Evolutionary conservation across 2,113 vertebrate species (phyloP).

Genomic region (Sprattus sprattus): DNA sequence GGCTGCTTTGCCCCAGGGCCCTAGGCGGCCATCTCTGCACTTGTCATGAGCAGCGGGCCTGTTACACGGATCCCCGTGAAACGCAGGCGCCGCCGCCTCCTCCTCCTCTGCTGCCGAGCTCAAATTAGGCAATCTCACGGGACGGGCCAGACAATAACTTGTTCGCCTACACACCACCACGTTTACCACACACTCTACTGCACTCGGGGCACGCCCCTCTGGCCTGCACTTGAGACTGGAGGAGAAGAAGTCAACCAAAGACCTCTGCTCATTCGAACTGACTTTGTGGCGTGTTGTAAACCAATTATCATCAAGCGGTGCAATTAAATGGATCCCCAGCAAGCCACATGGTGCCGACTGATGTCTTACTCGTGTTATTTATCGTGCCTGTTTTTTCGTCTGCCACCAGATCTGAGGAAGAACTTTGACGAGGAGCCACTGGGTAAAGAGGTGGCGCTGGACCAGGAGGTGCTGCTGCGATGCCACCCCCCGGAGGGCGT

Average conservation of each 20-base stretch:
- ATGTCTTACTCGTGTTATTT: neutral
- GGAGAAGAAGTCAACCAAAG: neutral
- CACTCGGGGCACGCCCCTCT: neutral
- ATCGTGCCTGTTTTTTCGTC: neutral
- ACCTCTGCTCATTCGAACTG: no score
- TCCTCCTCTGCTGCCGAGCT: neutral
- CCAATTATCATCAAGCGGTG: neutral
- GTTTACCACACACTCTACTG: neutral
- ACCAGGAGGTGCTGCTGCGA: slow-evolving; percentile 89
- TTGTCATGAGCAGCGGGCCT: slow-evolving; percentile 67
- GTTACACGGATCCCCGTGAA: slow-evolving; percentile 59
- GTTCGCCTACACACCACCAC: neutral
- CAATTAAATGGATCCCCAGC: neutral
- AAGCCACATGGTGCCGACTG: neutral
- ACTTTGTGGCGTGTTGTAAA: neutral
- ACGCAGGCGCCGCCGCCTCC: slow-evolving; percentile 52
- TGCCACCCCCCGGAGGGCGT: slow-evolving; percentile 95
- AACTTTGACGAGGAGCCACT: slow-evolving; percentile 95
- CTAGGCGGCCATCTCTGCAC: slow-evolving; percentile 64
- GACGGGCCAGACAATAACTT: neutral
- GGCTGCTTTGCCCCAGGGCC: slow-evolving; percentile 65
- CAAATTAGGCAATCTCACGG: neutral
- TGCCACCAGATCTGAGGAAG: slow-evolving; percentile 87
- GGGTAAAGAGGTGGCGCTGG: slow-evolving; percentile 90
- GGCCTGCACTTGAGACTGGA: neutral